Percentiles rank a stretch among this genome's conserved stretches.
Conservation (phyloP, 1,140 invertebrate species). For the Druon quercuslanigerum region DNA sequence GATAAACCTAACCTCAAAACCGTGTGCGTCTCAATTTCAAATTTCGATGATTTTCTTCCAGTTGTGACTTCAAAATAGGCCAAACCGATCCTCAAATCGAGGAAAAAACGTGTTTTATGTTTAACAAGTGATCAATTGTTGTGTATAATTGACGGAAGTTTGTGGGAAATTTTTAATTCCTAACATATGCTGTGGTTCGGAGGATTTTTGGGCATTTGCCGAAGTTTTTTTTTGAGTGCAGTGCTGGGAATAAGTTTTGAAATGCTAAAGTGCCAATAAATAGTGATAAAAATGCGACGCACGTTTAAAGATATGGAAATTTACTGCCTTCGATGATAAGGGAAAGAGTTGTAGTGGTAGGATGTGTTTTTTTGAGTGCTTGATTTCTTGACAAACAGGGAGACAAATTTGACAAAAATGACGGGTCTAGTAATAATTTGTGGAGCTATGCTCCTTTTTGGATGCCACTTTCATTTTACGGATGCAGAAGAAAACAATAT, state of each 20-base stretch:
- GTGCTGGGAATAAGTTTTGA: background rate
- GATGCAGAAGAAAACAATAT: slow-evolving; percentile 65
- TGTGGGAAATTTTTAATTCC: too few relatives aligned
- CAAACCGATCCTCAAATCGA: too few relatives aligned
- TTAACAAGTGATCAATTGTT: background rate
- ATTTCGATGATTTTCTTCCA: background rate
- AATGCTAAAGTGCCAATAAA: background rate
- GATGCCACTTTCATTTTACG: slow-evolving; percentile 54
- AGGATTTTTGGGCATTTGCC: background rate
- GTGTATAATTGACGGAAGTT: background rate
- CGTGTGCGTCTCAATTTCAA: background rate
- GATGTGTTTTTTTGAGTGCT: background rate
- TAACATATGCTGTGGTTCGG: background rate
- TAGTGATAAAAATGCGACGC: background rate
- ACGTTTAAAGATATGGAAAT: background rate
- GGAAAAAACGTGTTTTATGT: background rate
- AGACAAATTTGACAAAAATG: slow-evolving; percentile 61
- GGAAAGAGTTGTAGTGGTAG: background rate
- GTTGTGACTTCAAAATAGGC: too few relatives aligned
- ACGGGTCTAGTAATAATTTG: slow-evolving; percentile 57
- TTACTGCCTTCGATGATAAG: background rate
- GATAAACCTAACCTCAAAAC: background rate
- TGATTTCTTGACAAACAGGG: slow-evolving; percentile 67
- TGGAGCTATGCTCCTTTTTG: slow-evolving; percentile 60
- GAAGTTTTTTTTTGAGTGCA: background rate